phyloP scores from a whole-genome alignment of 2,797 vertebrate genomes.

The Cossypha heuglini region DNA sequence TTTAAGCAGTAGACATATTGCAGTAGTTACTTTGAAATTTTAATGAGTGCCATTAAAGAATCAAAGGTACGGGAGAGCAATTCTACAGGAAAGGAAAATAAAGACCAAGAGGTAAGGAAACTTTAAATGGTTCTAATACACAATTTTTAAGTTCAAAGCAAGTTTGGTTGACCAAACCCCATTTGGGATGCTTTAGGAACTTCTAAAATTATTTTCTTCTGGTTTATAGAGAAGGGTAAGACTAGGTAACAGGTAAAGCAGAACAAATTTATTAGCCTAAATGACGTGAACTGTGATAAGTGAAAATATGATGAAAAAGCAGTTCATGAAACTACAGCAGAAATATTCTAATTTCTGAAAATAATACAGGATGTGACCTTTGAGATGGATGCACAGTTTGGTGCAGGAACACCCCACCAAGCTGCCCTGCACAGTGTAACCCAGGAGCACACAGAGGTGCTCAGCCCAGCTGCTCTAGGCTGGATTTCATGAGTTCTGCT shows the following conservation, averaged over 20 bases:
- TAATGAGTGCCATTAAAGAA: conserved; percentile 46
- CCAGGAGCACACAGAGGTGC: neutral
- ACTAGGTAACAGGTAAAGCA: neutral
- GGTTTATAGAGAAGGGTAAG: neutral
- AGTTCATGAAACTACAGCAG: neutral
- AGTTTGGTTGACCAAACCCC: neutral
- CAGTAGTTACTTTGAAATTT: conserved; percentile 38
- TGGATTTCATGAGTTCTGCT: neutral
- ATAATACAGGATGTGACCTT: neutral
- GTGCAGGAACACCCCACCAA: neutral
- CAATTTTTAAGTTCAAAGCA: neutral
- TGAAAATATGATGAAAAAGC: neutral
- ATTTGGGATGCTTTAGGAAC: neutral
- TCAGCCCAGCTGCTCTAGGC: neutral
- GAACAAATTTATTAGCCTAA: neutral
- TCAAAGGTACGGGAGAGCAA: neutral
- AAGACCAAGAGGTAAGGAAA: neutral
- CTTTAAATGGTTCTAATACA: neutral
- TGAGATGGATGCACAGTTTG: neutral
- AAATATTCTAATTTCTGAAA: neutral
- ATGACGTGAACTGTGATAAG: neutral
- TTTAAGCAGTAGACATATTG: conserved; percentile 20
- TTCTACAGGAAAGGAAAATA: neutral
- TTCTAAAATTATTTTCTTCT: neutral
- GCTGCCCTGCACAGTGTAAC: neutral